Percentiles rank a stretch among this genome's conserved stretches.
phyloP scores from a whole-genome alignment of 1,140 invertebrate genomes.

The Linepithema humile region DNA sequence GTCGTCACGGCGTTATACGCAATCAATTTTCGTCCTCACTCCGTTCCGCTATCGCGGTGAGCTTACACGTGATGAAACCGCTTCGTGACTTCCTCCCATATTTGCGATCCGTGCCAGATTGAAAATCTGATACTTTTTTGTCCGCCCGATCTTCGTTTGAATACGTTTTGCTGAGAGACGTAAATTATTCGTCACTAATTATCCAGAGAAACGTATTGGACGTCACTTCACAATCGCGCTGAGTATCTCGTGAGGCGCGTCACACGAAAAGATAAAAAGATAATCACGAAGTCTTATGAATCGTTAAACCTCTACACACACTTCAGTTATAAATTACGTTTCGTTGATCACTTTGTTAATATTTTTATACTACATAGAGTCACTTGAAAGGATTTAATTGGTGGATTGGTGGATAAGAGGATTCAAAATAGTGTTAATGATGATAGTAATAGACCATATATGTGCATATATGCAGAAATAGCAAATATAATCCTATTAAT shows the following conservation, averaged over 20 bases:
- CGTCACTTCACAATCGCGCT: constrained; percentile 24
- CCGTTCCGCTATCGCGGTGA: constrained; percentile 27
- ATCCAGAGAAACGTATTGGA: constrained; percentile 18
- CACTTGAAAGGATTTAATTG: not conserved
- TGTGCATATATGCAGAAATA: not conserved
- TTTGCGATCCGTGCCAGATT: constrained; percentile 9
- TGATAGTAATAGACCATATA: not conserved
- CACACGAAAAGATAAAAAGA: not conserved
- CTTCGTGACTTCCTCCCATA: constrained; percentile 57
- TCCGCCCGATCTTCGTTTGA: not conserved
- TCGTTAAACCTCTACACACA: not conserved
- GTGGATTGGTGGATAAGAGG: no score
- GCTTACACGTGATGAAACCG: constrained; percentile 12
- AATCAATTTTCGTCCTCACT: constrained; percentile 54
- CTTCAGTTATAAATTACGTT: not conserved
- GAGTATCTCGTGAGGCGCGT: constrained; percentile 7
- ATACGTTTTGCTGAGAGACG: not conserved
- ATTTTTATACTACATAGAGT: not conserved
- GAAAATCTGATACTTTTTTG: constrained; percentile 34
- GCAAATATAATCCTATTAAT: not conserved
- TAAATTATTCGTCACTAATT: constrained; percentile 39
- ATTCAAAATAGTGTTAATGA: not conserved
- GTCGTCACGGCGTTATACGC: constrained; percentile 55
- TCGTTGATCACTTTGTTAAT: not conserved
- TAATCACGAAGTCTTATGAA: constrained; percentile 7